Percentiles rank a stretch among this genome's conserved stretches.
Evolutionary conservation across 1,140 invertebrate species (phyloP).

Genomic region (Drosophila mauritiana): DNA sequence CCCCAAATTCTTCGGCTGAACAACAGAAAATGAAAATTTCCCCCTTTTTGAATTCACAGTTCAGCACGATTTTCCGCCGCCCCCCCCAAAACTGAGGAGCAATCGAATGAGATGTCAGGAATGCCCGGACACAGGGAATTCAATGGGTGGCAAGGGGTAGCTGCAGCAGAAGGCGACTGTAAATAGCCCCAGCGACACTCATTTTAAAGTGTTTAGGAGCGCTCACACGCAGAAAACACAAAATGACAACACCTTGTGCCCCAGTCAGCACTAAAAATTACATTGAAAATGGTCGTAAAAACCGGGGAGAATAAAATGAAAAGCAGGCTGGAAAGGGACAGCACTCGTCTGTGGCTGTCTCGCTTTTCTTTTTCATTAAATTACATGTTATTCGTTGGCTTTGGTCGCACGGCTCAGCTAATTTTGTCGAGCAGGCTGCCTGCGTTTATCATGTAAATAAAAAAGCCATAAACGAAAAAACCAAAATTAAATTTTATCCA

Average conservation of each 20-base stretch:
- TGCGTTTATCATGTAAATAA: conserved; percentile 65
- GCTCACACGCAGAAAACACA: conserved; percentile 20
- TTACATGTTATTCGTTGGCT: conserved; percentile 65
- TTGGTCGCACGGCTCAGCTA: conserved; percentile 56
- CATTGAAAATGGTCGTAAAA: conserved; percentile 75
- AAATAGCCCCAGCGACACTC: conserved; percentile 72
- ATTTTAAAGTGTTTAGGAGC: conserved; percentile 74
- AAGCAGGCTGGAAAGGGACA: conserved; percentile 13
- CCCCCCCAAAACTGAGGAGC: conserved; percentile 1
- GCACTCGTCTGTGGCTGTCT: conserved; percentile 10
- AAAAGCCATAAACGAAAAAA: conserved; percentile 59
- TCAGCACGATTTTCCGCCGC: conserved; percentile 19
- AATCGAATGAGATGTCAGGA: conserved; percentile 38
- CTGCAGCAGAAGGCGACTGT: conserved; percentile 14
- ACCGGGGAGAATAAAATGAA: conserved; percentile 47
- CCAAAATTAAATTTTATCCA: conserved; percentile 40
- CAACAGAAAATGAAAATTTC: conserved; percentile 23
- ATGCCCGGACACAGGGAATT: conserved; percentile 9
- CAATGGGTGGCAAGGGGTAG: neutral
- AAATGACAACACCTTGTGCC: conserved; percentile 65
- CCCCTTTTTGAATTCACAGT: conserved; percentile 28
- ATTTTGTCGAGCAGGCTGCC: conserved; percentile 46
- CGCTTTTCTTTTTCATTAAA: conserved; percentile 69
- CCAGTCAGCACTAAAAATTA: conserved; percentile 75
- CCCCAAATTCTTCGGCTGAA: conserved; percentile 4